Percentiles rank a stretch among this genome's conserved stretches.
phyloP scores from a whole-genome alignment of 2,797 vertebrate species.

The Pipistrellus pipistrellus region DNA sequence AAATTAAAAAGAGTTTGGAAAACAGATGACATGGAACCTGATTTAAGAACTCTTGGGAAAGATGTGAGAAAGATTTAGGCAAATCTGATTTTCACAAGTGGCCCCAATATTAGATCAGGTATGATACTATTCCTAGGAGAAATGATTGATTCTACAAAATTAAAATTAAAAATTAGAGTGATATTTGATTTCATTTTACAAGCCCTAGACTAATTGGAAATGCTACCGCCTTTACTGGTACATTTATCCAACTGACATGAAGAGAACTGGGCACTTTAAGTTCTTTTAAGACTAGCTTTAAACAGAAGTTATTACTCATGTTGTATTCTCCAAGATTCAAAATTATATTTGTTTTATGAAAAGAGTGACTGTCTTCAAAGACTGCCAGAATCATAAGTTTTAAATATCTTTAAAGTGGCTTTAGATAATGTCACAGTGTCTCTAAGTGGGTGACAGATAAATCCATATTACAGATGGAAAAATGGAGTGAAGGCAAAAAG shows the following conservation, averaged over 20 bases:
- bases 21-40: not conserved
- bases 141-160: slow-evolving; percentile 37
- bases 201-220: slow-evolving; percentile 50
- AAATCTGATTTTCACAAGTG: slow-evolving; percentile 53
- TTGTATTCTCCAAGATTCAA: slow-evolving; percentile 31
- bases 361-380: not conserved
- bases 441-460: slow-evolving; percentile 10
- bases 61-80: not conserved
- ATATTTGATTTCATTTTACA: slow-evolving; percentile 50
- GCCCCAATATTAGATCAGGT: not conserved
- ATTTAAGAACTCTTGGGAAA: slow-evolving; percentile 34
- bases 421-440: not conserved
- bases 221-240: slow-evolving; percentile 6
- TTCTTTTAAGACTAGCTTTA: slow-evolving; percentile 50
- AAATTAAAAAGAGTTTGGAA: not conserved
- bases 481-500: not conserved
- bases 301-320: slow-evolving; percentile 64
- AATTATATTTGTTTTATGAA: slow-evolving; percentile 41
- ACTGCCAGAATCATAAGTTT: not conserved
- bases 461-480: not conserved
- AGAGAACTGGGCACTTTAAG: slow-evolving; percentile 18
- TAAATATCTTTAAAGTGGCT: not conserved
- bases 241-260: slow-evolving; percentile 50
- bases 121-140: not conserved
- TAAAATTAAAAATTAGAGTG: slow-evolving; percentile 58